Base-by-base conservation (phyloP, 2,797 vertebrate genomes). In the Syngnathus rostellatus region DNA sequence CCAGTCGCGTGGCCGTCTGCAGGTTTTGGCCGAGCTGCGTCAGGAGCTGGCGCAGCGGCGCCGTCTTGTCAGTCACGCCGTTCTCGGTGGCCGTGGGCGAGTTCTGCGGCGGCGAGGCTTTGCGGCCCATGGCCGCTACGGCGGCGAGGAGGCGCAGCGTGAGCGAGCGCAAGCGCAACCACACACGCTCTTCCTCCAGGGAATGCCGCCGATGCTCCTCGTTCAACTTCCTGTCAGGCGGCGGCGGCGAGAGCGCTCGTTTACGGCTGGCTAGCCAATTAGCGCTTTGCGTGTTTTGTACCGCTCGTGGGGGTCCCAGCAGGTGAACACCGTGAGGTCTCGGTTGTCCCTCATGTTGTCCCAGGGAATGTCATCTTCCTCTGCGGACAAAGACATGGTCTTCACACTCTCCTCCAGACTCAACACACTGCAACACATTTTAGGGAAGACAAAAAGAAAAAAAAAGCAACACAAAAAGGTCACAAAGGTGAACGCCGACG, bases 281-380 rank as follows among this genome's bases (percentile, higher is more conserved):
- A 16, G 6, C 4, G 3, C 11, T 21, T 1, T 1, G 45, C n/a
- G 48, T 19, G 48, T 17, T 53, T 14, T 38, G n/a, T 73, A 95
- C 96, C 92, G 90, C 57, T 94, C 93, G 72, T 93, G 94, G 23
- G 94, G 95, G 85, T 96, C 92, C 97, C 97, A 99, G 85, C 87
- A 93, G 72, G 94, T 95, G 53, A 97, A 91, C 65, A 98, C 96
- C 0, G 93, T 94, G n/a, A 99, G 89, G 83, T 99, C 97, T 77
- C 97, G 86, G 87, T 99, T 99, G 86, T 99, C 97, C 76, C 92
- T 91, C 80, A 99, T 80, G 40, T 83, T 92, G 48, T 94, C 92
- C 97, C 97, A 99, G 0, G 94, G 95, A 89, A 99, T 94, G 86
- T 98, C 96, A 14, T 97, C 95, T 72, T 98, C 96, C 77, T 98